phyloP scores from a whole-genome alignment of 2,113 vertebrate genomes.

The Poeciliopsis turrubarensis region DNA sequence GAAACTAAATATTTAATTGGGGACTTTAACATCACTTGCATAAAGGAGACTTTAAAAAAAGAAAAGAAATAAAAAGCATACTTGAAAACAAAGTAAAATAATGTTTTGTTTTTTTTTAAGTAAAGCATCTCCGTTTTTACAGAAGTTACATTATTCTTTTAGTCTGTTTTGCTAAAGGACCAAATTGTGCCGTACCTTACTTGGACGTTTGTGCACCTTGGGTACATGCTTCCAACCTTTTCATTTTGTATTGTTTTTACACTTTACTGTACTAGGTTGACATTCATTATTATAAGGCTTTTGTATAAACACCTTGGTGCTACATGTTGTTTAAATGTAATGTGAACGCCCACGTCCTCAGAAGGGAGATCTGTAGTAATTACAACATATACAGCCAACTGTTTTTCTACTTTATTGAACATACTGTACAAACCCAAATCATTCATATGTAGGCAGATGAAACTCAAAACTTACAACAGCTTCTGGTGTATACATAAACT shows the following conservation, averaged over 20 bases:
- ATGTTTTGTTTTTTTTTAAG: constrained; percentile 72
- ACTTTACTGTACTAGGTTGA: constrained; percentile 85
- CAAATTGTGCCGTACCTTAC: constrained; percentile 71
- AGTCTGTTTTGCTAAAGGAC: constrained; percentile 65
- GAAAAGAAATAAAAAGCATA: constrained; percentile 75
- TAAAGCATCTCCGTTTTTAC: constrained; percentile 79
- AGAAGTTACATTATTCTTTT: constrained; percentile 71
- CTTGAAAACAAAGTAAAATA: constrained; percentile 84
- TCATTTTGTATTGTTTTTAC: constrained; percentile 58
- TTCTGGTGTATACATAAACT: constrained; percentile 80
- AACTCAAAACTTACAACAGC: constrained; percentile 66
- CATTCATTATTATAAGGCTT: constrained; percentile 82
- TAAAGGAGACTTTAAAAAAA: constrained; percentile 62
- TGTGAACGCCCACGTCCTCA: constrained; percentile 93
- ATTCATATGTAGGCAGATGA: constrained; percentile 65
- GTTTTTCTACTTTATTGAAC: constrained; percentile 73
- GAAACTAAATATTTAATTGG: constrained; percentile 81
- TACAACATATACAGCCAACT: constrained; percentile 74
- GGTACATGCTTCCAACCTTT: constrained; percentile 67
- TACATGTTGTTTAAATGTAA: constrained; percentile 88
- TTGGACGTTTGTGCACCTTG: constrained; percentile 77
- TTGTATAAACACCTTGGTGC: constrained; percentile 92
- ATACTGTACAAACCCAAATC: constrained; percentile 76
- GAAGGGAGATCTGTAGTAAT: constrained; percentile 80
- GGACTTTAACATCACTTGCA: constrained; percentile 81